Evolutionary conservation across 2,888 invertebrate species (phyloP), one percentile per base, ranked within the genome.

Genomic region (Seladonia tumulorum): DNA sequence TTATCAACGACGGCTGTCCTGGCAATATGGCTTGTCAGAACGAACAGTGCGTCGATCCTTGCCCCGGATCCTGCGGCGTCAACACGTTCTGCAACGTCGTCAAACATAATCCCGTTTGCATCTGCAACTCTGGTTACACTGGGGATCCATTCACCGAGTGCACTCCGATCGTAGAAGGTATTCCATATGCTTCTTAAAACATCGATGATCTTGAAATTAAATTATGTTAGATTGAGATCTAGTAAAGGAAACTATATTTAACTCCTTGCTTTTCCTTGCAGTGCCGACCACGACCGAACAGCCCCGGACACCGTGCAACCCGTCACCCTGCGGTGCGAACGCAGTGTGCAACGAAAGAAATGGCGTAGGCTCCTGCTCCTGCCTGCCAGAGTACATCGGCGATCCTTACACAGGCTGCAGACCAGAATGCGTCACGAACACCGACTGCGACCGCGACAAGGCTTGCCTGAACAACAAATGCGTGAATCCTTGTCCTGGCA

Each of bases 381-480:
- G 98, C 93, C 95, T 97, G 81, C 96, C 97, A 18, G 98, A 97
- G 93, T 98, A 98, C 94, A 97, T 97, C 90, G 98, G 98, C 60
- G 98, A 98, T 95, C 98, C 98, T 0, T 98, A 98, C 93, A 97
- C 97, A 2, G 97, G 98, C 83, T 98, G 98, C 94, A 96, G 97
- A 90, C 98, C 98, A 5, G 98, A 98, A 95, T 98, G 98, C 94
- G 97, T 98, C 5, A 97, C 97, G 76, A 98, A 98, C 93, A 97
- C 97, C 45, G 98, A 98, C 92, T 98, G 98, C 92, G 95, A 97
- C 53, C 96, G 96, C 87, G 96, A 97, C 90, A 97, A 96, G 92
- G 97, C 98, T 76, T 99, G 98, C 93, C 96, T 97, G 42, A 98
- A 98, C 94, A 98, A 98, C 93, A 98, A 98, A 96, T 98, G 98